A percentile compares a stretch with the other conserved stretches of the same genome.
Conservation (phyloP, 2,113 vertebrate genomes). For the Cervus canadensis region DNA sequence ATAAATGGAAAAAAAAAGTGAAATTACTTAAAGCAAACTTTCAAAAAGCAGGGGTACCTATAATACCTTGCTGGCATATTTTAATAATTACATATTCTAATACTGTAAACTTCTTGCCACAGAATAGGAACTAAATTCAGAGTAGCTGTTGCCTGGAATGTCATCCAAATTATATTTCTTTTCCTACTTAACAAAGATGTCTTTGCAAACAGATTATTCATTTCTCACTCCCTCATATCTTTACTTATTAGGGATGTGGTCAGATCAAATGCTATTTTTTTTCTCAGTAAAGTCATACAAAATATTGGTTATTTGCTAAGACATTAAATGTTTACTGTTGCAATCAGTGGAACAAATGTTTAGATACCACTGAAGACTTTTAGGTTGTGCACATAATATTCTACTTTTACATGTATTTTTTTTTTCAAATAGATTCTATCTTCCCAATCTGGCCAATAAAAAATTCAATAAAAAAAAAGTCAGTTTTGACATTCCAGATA, state of each 20-base stretch:
- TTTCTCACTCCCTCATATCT: background rate
- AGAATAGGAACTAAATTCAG: background rate
- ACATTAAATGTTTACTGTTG: background rate
- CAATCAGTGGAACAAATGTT: no score
- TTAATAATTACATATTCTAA: background rate
- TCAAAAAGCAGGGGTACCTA: background rate
- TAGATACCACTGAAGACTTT: no score
- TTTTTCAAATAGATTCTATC: no score
- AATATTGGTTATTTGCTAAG: background rate
- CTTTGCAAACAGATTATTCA: background rate
- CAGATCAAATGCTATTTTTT: background rate
- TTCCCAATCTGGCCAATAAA: background rate
- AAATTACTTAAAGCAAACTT: background rate
- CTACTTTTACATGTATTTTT: no score
- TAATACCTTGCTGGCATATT: background rate
- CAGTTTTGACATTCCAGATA: background rate
- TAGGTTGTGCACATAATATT: background rate
- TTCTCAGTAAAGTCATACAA: background rate
- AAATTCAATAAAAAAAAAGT: background rate
- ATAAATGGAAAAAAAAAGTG: background rate
- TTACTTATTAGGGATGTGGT: background rate
- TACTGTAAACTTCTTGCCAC: background rate
- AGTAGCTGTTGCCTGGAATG: background rate
- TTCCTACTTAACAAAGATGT: background rate
- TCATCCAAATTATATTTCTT: background rate